Percentiles rank a stretch among this genome's conserved stretches.
phyloP scores from a whole-genome alignment of 2,888 invertebrate species.

The Bombylius major region DNA sequence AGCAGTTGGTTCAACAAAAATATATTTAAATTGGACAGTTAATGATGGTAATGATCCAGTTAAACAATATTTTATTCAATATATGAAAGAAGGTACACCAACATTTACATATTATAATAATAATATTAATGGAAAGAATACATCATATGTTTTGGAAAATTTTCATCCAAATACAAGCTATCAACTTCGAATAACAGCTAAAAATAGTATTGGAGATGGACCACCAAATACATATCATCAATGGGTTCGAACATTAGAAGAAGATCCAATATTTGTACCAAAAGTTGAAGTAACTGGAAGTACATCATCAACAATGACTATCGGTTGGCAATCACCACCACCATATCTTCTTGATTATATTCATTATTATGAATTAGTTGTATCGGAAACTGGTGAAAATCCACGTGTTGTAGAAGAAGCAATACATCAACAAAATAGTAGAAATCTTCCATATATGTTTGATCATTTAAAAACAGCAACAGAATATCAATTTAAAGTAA shows the following conservation, averaged over 20 bases:
- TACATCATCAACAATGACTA: slow-evolving; percentile 57
- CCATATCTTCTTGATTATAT: slow-evolving; percentile 52
- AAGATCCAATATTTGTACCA: slow-evolving; percentile 68
- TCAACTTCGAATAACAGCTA: slow-evolving; percentile 51
- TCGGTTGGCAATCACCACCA: slow-evolving; percentile 64
- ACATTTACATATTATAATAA: slow-evolving; percentile 46
- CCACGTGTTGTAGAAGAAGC: slow-evolving; percentile 43
- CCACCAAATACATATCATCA: slow-evolving; percentile 40
- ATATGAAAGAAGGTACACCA: slow-evolving; percentile 42
- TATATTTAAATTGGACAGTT: slow-evolving; percentile 74
- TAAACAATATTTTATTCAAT: slow-evolving; percentile 44
- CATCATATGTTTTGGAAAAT: slow-evolving; percentile 54
- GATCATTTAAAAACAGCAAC: slow-evolving; percentile 62
- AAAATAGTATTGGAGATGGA: slow-evolving; percentile 50
- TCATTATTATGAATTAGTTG: slow-evolving; percentile 61
- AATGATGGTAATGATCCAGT: slow-evolving; percentile 62
- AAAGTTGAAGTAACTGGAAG: slow-evolving; percentile 61
- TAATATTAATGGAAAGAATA: slow-evolving; percentile 48
- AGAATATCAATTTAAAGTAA: slow-evolving; percentile 64
- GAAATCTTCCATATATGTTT: slow-evolving; percentile 65
- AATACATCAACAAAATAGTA: slow-evolving; percentile 49
- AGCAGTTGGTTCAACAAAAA: slow-evolving; percentile 58
- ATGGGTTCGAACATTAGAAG: slow-evolving; percentile 48
- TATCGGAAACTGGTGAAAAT: slow-evolving; percentile 44
- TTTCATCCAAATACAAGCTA: slow-evolving; percentile 55